Evolutionary conservation across 1,140 invertebrate species (phyloP).

Genomic region (Muscidifurax raptorellus): DNA sequence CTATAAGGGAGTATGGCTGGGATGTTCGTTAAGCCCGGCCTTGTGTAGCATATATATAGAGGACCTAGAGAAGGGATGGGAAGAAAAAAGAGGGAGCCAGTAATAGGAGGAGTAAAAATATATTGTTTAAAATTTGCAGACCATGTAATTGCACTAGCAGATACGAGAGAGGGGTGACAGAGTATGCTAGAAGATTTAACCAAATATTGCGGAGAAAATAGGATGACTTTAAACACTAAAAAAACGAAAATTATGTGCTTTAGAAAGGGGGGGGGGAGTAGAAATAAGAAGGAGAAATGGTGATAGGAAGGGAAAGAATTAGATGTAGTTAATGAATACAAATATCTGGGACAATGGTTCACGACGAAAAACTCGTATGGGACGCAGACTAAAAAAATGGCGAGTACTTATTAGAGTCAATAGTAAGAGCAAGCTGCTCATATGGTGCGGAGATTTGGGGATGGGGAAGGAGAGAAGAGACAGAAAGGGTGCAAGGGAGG

Average conservation of each 20-base stretch:
- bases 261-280: neutral
- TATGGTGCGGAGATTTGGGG: constrained; percentile 30
- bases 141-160: too few species aligned
- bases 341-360: constrained; percentile 30
- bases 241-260: constrained; percentile 26
- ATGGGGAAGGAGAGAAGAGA: neutral
- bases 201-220: constrained; percentile 20
- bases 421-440: constrained; percentile 25
- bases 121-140: too few species aligned
- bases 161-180: constrained; percentile 18
- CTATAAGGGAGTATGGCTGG: constrained; percentile 11
- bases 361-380: neutral
- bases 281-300: neutral
- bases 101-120: too few species aligned
- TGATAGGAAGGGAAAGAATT: neutral
- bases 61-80: constrained; percentile 33
- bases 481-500: neutral
- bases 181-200: constrained; percentile 22
- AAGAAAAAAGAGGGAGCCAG: constrained; percentile 17
- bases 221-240: constrained; percentile 6
- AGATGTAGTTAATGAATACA: constrained; percentile 35
- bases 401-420: constrained; percentile 1
- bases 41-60: neutral
- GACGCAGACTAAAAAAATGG: neutral
- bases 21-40: constrained; percentile 32